Base-by-base conservation (phyloP, 1,140 invertebrate species). In the Bicyclus anynana region DNA sequence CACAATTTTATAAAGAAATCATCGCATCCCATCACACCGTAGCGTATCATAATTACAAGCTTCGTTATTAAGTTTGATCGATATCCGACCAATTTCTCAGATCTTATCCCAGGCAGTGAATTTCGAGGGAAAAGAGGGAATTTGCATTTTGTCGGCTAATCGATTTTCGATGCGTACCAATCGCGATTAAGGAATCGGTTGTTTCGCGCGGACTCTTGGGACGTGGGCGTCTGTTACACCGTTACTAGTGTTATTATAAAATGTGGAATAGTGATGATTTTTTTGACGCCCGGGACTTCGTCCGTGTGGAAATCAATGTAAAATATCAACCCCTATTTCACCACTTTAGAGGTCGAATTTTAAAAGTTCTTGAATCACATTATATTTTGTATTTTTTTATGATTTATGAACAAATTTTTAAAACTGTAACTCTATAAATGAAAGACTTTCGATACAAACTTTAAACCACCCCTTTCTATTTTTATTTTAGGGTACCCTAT, bases 121-220 rank as follows among this genome's bases (percentile, higher is more conserved):
- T 51, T 59, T 53, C 37, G 52, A 46, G 20, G 42, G 29, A 53
- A 33, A 35, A 40, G 12, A 47, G 48, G 14, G 56, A 65, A 62
- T 65, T 65, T 65, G 63, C 63, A 65, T 65, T 62, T 60, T 49
- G 56, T 47, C 52, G 53, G 54, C 51, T 62, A 65, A 65, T 65
- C 63, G 63, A 58, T 62, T 61, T 57, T 62, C 48, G 62, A 59
- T 65, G 51, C 40, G 53, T 42, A 50, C 42, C 50, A 51, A 65
- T 65, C 63, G 58, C 57, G 59, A 65, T 65, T 65, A 57, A 61
- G 59, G 44, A 51, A 50, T 54, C 44, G 63, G 40, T 35, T 52
- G 38, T 50, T 49, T 53, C 54, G 54, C 37, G 13, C 27, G 40
- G 49, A 52, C 49, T 10, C 20, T 42, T 26, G 0, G 14, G 40